Conservation (phyloP, 1,140 invertebrate genomes). For the Drosophila pachea region DNA sequence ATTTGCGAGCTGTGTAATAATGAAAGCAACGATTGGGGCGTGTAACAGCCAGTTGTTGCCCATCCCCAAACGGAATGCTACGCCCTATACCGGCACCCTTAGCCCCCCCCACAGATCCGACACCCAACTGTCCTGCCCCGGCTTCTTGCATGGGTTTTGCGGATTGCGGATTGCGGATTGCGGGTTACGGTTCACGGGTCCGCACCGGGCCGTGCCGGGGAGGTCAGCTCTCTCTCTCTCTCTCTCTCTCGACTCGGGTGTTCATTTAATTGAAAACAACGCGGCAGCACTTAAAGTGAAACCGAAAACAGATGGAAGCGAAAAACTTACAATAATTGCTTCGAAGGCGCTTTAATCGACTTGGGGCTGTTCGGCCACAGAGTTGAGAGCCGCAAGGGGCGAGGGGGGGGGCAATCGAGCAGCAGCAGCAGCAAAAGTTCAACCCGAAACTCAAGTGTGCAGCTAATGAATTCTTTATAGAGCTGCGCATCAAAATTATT, state of each 20-base stretch:
- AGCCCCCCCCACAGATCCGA: no score
- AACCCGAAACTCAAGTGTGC: slow-evolving; percentile 29
- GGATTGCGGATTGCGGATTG: slow-evolving; percentile 19
- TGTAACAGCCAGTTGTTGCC: slow-evolving; percentile 6
- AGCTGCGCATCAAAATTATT: slow-evolving; percentile 41
- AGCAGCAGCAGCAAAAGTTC: slow-evolving; percentile 51
- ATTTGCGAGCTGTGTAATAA: slow-evolving; percentile 72
- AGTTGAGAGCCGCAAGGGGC: neutral
- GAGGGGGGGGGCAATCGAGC: slow-evolving; percentile 23
- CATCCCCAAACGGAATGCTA: no score
- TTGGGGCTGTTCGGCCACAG: slow-evolving; percentile 18
- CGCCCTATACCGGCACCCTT: neutral
- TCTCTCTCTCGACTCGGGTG: slow-evolving; percentile 32
- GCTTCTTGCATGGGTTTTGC: slow-evolving; percentile 35
- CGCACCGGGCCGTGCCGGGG: neutral
- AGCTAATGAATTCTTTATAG: slow-evolving; percentile 70
- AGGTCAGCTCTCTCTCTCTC: slow-evolving; percentile 3
- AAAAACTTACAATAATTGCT: slow-evolving; percentile 74
- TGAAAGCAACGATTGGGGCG: slow-evolving; percentile 68
- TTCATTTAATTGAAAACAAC: slow-evolving; percentile 75
- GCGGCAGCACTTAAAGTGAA: slow-evolving; percentile 66
- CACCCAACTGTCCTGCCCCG: neutral
- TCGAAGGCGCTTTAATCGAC: slow-evolving; percentile 43
- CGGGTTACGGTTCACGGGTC: slow-evolving; percentile 3
- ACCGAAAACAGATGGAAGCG: slow-evolving; percentile 70